Percentiles rank a stretch among this genome's conserved stretches.
phyloP scores from a whole-genome alignment of 2,888 invertebrate genomes.

The Slavum lentiscoides region DNA sequence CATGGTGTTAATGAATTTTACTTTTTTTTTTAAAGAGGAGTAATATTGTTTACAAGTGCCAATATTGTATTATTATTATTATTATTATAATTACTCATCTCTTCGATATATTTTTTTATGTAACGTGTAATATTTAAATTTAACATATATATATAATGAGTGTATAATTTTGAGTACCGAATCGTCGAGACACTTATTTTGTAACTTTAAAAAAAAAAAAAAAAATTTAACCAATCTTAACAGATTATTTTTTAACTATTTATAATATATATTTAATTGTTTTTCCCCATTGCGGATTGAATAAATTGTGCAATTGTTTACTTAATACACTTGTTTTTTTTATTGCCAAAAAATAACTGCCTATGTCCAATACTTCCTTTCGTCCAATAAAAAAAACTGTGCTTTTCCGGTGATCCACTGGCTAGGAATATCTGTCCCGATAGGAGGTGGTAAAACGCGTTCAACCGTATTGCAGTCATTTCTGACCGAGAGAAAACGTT shows the following conservation, averaged over 20 bases:
- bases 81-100: background rate
- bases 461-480: too few relatives aligned
- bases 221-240: constrained; percentile 35
- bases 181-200: constrained; percentile 41
- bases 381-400: too few relatives aligned
- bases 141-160: constrained; percentile 9
- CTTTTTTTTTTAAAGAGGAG: background rate
- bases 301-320: constrained; percentile 53
- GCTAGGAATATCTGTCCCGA: too few relatives aligned
- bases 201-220: constrained; percentile 33
- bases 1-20: constrained; percentile 35
- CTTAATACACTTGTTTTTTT: background rate
- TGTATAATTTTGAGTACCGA: constrained; percentile 18
- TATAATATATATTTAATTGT: constrained; percentile 51
- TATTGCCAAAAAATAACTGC: too few relatives aligned
- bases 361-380: too few relatives aligned
- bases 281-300: constrained; percentile 38
- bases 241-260: constrained; percentile 53
- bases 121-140: constrained; percentile 49
- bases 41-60: constrained; percentile 47
- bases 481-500: too few relatives aligned
- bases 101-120: constrained; percentile 39
- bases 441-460: too few relatives aligned
- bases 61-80: constrained; percentile 47
- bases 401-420: too few relatives aligned